Percentiles rank a stretch among this genome's conserved stretches.
Conservation (phyloP, 2,113 vertebrate genomes). For the Grammomys dolichurus region DNA sequence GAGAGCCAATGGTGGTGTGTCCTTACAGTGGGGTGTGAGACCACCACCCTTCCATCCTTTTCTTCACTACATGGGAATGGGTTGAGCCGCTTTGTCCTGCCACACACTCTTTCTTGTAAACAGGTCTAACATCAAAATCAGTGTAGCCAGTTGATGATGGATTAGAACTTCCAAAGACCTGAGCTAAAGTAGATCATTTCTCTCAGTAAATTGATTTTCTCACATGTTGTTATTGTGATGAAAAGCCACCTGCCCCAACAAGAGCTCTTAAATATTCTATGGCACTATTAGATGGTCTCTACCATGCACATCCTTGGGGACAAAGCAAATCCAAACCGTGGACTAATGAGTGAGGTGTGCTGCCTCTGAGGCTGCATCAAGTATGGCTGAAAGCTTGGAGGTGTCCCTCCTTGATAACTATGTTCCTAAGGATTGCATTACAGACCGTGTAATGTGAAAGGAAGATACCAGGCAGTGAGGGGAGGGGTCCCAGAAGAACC, state of each 20-base stretch:
- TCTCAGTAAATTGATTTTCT: neutral
- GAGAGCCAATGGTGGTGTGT: neutral
- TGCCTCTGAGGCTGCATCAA: neutral
- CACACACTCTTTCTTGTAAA: too few relatives aligned
- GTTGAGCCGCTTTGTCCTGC: neutral
- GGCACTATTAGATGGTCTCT: neutral
- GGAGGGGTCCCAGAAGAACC: neutral
- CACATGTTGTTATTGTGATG: neutral
- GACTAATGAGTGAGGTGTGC: neutral
- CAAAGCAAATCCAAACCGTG: neutral
- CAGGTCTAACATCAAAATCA: neutral
- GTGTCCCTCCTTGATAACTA: neutral
- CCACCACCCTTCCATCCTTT: neutral
- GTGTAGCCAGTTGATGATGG: neutral
- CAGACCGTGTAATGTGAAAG: neutral
- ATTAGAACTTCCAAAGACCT: neutral
- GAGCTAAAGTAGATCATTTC: neutral
- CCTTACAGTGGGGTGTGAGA: neutral
- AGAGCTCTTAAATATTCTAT: neutral
- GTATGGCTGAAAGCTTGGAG: neutral
- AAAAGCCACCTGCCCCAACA: neutral
- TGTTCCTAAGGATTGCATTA: neutral
- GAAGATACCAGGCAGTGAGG: neutral
- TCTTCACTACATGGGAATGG: neutral
- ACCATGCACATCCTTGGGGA: neutral